These are phyloP conservation scores for Epinephelus lanceolatus DNA, from an alignment of 2,113 vertebrate species.

Conservation along the genomic window DNA sequence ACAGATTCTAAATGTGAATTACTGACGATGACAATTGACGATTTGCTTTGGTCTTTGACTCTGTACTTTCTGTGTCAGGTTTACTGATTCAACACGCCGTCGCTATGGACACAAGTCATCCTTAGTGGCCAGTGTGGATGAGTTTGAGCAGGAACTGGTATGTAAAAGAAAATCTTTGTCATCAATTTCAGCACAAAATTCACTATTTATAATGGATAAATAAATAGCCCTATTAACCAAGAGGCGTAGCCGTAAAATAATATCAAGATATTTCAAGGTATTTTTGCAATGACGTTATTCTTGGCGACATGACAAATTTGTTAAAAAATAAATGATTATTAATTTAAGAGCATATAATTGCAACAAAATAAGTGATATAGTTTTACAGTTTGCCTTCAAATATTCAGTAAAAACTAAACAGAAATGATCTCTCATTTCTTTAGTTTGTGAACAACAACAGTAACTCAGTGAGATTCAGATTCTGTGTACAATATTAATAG, in stretches of 20 bases:
- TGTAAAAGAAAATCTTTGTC: conserved; percentile 10
- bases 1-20: not conserved
- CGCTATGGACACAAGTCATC: conserved; percentile 74
- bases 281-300: too few species aligned
- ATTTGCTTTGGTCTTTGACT: not conserved
- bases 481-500: too few species aligned
- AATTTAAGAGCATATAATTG: too few species aligned
- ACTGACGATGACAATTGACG: not conserved
- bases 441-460: too few species aligned
- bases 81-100: conserved; percentile 62
- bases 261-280: too few species aligned
- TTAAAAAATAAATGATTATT: too few species aligned
- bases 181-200: not conserved
- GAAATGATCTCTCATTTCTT: too few species aligned
- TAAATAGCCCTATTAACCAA: not conserved
- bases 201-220: not conserved
- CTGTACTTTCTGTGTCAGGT: conserved; percentile 56
- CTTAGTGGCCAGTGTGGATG: conserved; percentile 62
- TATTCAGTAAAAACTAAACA: too few species aligned
- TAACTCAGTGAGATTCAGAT: too few species aligned
- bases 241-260: not conserved
- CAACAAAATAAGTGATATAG: too few species aligned
- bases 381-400: too few species aligned
- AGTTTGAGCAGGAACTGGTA: conserved; percentile 80
- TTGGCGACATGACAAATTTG: too few species aligned